phyloP scores from a whole-genome alignment of 2,888 invertebrate species.

The Pemphredon lugubris region DNA sequence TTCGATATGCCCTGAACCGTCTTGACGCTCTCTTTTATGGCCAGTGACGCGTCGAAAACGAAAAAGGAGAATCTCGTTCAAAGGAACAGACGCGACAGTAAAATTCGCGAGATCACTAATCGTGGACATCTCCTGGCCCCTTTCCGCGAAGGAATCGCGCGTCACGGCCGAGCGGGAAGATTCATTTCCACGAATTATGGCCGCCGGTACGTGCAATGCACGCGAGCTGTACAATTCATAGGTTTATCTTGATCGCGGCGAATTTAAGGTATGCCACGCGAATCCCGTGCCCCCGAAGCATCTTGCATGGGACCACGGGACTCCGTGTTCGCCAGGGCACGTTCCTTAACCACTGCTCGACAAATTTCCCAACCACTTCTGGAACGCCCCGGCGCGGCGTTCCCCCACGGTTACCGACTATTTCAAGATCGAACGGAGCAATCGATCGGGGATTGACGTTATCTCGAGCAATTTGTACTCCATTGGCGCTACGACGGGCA shows the following conservation, averaged over 20 bases:
- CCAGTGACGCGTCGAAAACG: too few relatives aligned
- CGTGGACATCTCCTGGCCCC: too few relatives aligned
- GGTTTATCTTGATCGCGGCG: slow-evolving; percentile 46
- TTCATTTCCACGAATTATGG: too few relatives aligned
- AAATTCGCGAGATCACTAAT: too few relatives aligned
- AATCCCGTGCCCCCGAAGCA: slow-evolving; percentile 53
- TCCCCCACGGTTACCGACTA: slow-evolving; percentile 16
- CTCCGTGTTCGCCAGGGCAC: slow-evolving; percentile 32
- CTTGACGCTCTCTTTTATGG: too few relatives aligned
- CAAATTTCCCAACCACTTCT: slow-evolving; percentile 48
- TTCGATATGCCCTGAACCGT: too few relatives aligned
- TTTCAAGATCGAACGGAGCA: slow-evolving; percentile 15
- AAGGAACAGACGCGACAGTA: too few relatives aligned
- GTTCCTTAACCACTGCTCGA: slow-evolving; percentile 55
- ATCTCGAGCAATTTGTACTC: slow-evolving; percentile 8
- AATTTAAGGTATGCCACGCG: slow-evolving; percentile 53
- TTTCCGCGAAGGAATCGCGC: too few relatives aligned
- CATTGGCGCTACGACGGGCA: too few relatives aligned
- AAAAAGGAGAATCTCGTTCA: too few relatives aligned
- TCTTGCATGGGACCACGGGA: slow-evolving; percentile 46
- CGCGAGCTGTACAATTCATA: slow-evolving; percentile 38
- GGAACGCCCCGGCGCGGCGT: slow-evolving; percentile 41
- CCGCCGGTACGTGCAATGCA: background rate
- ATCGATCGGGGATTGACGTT: slow-evolving; percentile 36
- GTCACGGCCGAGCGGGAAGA: too few relatives aligned